Conservation (phyloP, 2,113 vertebrate genomes). For the Limnothrissa miodon region DNA sequence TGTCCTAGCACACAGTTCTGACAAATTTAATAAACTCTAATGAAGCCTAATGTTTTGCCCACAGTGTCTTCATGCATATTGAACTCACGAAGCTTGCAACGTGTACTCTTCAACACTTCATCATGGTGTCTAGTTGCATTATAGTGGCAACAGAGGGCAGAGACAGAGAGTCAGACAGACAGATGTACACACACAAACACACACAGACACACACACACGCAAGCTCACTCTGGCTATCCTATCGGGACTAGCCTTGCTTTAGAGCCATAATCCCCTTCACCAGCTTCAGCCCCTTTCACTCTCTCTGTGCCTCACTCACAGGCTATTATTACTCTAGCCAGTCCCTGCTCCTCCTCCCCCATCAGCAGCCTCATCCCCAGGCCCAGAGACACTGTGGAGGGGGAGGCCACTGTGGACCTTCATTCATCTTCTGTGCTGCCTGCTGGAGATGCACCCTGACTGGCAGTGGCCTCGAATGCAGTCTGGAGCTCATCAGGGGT, state of each 20-base stretch:
- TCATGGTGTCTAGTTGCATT: background rate
- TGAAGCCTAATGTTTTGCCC: background rate
- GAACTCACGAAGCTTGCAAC: background rate
- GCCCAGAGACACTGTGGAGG: background rate
- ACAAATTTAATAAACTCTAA: too few species aligned
- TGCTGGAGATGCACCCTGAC: background rate
- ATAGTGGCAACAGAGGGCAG: background rate
- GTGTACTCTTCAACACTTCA: background rate
- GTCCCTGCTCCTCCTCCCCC: background rate
- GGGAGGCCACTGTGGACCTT: background rate
- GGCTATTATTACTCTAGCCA: background rate
- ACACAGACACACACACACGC: background rate
- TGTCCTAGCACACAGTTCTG: too few species aligned
- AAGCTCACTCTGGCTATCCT: background rate
- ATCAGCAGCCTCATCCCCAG: background rate
- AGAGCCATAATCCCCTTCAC: background rate
- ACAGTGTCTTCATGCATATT: background rate
- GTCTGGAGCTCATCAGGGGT: background rate
- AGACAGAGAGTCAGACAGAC: background rate
- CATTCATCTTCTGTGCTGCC: background rate
- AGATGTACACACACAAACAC: background rate
- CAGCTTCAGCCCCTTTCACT: background rate
- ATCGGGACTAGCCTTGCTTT: background rate
- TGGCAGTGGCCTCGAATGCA: background rate
- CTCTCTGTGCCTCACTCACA: background rate